A percentile compares a stretch with the other conserved stretches of the same genome.
phyloP scores from a whole-genome alignment of 2,888 invertebrate species.

The Rotaria macrura region DNA sequence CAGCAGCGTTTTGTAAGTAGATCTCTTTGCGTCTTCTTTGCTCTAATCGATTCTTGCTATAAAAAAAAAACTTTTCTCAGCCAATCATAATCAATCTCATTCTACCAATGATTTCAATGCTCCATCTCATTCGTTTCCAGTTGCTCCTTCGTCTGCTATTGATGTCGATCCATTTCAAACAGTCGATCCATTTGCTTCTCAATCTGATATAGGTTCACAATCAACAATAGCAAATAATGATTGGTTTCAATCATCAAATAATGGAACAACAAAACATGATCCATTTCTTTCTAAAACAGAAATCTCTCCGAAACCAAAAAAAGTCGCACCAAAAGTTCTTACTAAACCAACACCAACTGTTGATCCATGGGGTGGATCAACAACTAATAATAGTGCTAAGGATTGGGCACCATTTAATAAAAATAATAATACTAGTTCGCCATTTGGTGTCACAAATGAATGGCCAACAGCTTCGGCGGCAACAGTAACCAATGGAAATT shows the following conservation, averaged over 20 bases:
- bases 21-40: background rate
- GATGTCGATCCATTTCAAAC: constrained; percentile 17
- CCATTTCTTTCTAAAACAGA: background rate
- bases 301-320: background rate
- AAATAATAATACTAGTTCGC: background rate
- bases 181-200: constrained; percentile 8
- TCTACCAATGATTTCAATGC: background rate
- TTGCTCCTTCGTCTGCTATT: background rate
- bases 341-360: background rate
- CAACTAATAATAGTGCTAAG: background rate
- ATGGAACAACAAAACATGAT: background rate
- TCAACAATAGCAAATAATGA: background rate
- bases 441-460: background rate
- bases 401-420: too few relatives aligned
- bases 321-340: background rate
- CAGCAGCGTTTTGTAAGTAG: background rate
- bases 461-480: background rate
- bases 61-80: background rate
- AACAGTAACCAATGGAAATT: background rate
- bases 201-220: background rate
- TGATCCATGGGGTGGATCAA: background rate
- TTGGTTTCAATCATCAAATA: background rate
- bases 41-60: background rate
- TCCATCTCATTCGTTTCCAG: background rate
- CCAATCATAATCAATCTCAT: background rate